phyloP scores from a whole-genome alignment of 1,140 invertebrate species.

The Apis florea region DNA sequence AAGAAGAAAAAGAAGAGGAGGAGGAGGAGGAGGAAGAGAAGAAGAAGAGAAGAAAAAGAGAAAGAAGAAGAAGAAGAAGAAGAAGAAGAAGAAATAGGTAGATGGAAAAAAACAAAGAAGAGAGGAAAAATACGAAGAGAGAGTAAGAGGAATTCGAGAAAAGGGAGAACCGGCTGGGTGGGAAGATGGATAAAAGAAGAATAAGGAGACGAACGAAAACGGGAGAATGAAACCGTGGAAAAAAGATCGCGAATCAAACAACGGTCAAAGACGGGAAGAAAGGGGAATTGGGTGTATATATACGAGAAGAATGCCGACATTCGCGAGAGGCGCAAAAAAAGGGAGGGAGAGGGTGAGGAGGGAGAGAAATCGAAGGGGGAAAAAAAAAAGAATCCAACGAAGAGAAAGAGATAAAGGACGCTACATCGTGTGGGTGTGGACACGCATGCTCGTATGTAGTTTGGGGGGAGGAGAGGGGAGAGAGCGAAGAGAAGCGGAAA shows the following conservation, averaged over 20 bases:
- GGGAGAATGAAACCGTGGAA: neutral
- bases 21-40: conserved; percentile 33
- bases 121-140: conserved; percentile 32
- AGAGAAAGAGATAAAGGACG: conserved; percentile 32
- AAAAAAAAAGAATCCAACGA: neutral
- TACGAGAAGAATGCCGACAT: conserved; percentile 2
- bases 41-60: conserved; percentile 1
- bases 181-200: neutral
- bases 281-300: neutral
- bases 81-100: conserved; percentile 48
- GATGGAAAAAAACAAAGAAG: neutral
- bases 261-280: neutral
- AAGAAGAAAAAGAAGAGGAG: too few species aligned
- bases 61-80: conserved; percentile 13
- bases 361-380: neutral
- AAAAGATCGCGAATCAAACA: neutral
- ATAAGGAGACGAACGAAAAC: neutral
- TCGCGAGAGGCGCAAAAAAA: neutral
- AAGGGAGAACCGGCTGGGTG: neutral
- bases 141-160: conserved; percentile 36
- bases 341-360: neutral
- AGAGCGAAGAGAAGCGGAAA: neutral
- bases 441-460: conserved; percentile 6
- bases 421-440: neutral
- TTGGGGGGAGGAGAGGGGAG: conserved; percentile 16